Evolutionary conservation across 1,140 invertebrate genomes (phyloP).

Genomic region (Augochlora pura): DNA sequence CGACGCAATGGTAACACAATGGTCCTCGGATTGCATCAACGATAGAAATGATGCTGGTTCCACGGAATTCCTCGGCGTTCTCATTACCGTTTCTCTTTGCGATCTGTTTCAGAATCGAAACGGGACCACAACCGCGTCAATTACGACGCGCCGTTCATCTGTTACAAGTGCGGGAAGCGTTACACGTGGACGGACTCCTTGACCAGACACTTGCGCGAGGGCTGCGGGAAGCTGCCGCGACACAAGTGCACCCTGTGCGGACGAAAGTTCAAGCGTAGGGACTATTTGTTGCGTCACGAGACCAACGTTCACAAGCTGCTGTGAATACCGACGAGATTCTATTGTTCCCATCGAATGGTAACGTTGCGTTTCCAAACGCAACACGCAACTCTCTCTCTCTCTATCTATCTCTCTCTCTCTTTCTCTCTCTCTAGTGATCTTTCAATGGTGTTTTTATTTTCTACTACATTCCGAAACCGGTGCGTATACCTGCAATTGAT

Average conservation of each 20-base stretch:
- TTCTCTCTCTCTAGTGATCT: neutral
- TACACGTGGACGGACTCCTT: conserved; percentile 84
- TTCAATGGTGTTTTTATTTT: neutral
- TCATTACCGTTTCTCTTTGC: conserved; percentile 45
- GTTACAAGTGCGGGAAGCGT: conserved; percentile 82
- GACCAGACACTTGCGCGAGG: conserved; percentile 83
- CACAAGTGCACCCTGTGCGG: conserved; percentile 65
- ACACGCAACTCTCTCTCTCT: neutral
- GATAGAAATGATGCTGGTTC: neutral
- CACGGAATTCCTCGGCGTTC: conserved; percentile 22
- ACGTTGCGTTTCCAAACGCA: neutral
- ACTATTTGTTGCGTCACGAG: conserved; percentile 65
- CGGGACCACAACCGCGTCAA: conserved; percentile 61
- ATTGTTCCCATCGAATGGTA: neutral
- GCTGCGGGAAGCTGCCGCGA: conserved; percentile 76
- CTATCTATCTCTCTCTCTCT: too few species aligned
- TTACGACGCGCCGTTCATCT: conserved; percentile 78
- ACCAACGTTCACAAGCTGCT: conserved; percentile 60
- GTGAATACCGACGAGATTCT: neutral
- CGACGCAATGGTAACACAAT: neutral
- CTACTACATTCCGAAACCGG: conserved; percentile 8
- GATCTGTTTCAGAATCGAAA: conserved; percentile 65
- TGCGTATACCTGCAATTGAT: neutral
- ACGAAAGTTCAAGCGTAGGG: conserved; percentile 63
- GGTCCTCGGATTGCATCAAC: neutral